Base-by-base conservation (phyloP, 2,888 invertebrate species). In the Galerucella calmariensis region DNA sequence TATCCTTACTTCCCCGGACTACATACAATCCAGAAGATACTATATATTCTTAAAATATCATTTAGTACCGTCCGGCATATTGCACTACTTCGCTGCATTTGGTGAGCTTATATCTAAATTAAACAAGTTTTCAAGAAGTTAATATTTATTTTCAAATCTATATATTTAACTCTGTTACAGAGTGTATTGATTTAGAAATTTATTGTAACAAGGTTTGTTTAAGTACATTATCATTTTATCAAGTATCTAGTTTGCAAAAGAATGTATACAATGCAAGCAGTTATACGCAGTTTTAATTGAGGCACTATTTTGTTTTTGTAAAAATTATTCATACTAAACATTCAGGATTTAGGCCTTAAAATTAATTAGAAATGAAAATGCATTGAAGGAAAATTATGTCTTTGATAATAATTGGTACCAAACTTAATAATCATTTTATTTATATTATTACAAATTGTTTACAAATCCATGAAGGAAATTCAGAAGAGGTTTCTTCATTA, bases 191-290 rank as follows among this genome's bases (percentile, higher is more conserved):
- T 72, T 71, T 72, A 65, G 58, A 44, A 65, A 56, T 72, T 59
- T 48, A 59, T 72, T 66, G 20, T 67, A 72, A 72, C 72, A 72
- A 72, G 48, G 53, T 71, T 65, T 41, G 41, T 27, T 66, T 67
- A 67, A 71, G 56, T 71, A 71, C 65, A 56, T 65, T 58, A 53
- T 35, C 35, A 35, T 48, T 65, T 35, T 59, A 66, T 59, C 58
- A 35, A 67, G 66, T 72, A 67, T 48, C 66, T 72, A 72, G 65
- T 66, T 67, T 68, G 73, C 74, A 77, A 77, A 74, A 58, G 62
- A 75, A 70, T 51, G 53, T 74, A 73, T 68, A 71, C 68, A 63
- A 75, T 75, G 70, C 75, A 77, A 77, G 77, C 74, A 71, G 67
- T 73, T 68, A 72, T 74, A 62, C 58, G 73, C 68, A 69, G 48